Evolutionary conservation across 2,888 invertebrate genomes (phyloP).

Genomic region (Melanchra persicariae): DNA sequence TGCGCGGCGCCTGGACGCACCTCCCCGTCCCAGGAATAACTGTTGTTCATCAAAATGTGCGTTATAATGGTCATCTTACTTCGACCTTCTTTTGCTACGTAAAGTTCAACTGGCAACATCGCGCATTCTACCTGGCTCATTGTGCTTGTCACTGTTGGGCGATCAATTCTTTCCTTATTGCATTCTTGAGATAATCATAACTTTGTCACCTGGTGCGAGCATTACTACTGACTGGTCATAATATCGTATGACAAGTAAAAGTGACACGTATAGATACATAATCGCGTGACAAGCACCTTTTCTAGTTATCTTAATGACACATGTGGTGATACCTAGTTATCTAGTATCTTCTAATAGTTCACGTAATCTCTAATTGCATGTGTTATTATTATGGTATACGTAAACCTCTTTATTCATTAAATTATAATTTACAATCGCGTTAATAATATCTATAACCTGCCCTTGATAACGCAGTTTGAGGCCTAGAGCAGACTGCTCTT

Average conservation of each 20-base stretch:
- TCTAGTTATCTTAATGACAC: slow-evolving; percentile 31
- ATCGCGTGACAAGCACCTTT: slow-evolving; percentile 22
- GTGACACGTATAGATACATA: slow-evolving; percentile 14
- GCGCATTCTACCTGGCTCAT: too few relatives aligned
- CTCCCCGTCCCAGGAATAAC: slow-evolving; percentile 68
- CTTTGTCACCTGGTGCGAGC: background rate
- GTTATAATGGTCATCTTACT: too few relatives aligned
- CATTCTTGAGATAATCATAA: background rate
- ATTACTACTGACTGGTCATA: background rate
- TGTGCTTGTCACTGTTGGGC: background rate
- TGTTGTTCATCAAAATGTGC: too few relatives aligned
- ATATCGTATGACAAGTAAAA: slow-evolving; percentile 38
- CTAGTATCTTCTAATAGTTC: slow-evolving; percentile 13
- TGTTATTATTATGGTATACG: background rate
- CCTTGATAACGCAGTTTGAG: too few relatives aligned
- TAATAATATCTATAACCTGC: too few relatives aligned
- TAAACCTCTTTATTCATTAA: too few relatives aligned
- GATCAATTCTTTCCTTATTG: background rate
- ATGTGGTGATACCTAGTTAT: slow-evolving; percentile 1
- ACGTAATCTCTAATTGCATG: background rate
- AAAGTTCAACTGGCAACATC: background rate
- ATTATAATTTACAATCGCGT: too few relatives aligned
- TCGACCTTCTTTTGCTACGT: too few relatives aligned
- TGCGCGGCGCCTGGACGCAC: slow-evolving; percentile 75
- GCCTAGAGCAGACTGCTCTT: too few relatives aligned